Evolutionary conservation across 2,113 vertebrate genomes (phyloP).

Genomic region (Rhea americana): DNA sequence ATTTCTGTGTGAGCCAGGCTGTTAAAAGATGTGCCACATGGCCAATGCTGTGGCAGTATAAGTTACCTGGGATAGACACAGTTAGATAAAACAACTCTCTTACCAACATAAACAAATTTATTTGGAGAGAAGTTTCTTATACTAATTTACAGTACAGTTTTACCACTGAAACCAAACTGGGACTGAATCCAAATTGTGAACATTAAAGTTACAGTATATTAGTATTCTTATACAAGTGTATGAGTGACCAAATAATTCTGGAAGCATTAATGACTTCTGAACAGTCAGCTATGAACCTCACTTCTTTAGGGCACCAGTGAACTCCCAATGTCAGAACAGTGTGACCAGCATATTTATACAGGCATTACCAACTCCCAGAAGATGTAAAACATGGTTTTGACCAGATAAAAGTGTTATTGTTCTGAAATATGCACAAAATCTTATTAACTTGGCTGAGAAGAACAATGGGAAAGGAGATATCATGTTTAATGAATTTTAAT

Average conservation of each 20-base stretch:
- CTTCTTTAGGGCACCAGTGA: slow-evolving; percentile 21
- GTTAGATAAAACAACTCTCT: not conserved
- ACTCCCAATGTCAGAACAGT: slow-evolving; percentile 9
- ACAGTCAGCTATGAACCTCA: not conserved
- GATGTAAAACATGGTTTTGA: slow-evolving; percentile 19
- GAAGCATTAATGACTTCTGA: slow-evolving; percentile 28
- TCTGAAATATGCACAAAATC: slow-evolving; percentile 25
- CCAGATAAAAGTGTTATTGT: not conserved
- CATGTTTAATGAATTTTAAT: slow-evolving; percentile 23
- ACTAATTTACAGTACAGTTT: not conserved
- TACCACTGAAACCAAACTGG: not conserved
- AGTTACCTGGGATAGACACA: not conserved
- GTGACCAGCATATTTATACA: not conserved
- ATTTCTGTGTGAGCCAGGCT: not conserved
- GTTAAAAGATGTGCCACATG: not conserved
- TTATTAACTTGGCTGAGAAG: slow-evolving; percentile 35
- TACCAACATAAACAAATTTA: not conserved
- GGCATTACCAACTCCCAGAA: slow-evolving; percentile 1
- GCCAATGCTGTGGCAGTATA: not conserved
- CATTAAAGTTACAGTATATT: not conserved
- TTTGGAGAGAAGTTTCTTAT: not conserved
- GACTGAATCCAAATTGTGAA: not conserved
- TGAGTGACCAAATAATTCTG: not conserved
- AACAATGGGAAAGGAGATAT: slow-evolving; percentile 8
- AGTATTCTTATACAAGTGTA: not conserved